Evolutionary conservation across 2,888 invertebrate genomes (phyloP).

Genomic region (Eupithecia dodoneata): DNA sequence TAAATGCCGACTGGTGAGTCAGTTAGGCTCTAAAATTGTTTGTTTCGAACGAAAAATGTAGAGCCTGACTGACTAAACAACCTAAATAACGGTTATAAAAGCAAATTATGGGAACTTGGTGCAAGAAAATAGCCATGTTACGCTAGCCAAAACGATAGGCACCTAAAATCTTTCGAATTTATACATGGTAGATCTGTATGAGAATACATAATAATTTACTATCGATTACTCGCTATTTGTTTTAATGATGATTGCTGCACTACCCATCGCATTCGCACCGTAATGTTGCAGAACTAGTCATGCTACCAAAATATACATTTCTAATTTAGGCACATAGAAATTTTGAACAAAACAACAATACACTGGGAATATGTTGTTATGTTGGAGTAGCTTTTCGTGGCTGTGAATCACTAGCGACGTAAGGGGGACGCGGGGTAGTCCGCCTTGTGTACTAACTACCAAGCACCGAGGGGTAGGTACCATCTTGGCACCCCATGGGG

Average conservation of each 20-base stretch:
- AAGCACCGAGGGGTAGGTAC: too few species aligned
- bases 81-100: neutral
- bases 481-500: too few species aligned
- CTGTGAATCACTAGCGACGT: neutral
- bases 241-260: constrained; percentile 19
- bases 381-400: neutral
- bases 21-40: neutral
- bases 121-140: neutral
- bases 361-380: neutral
- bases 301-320: constrained; percentile 18
- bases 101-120: neutral
- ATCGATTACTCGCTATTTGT: neutral
- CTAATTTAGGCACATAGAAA: constrained; percentile 1
- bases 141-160: neutral
- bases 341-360: neutral
- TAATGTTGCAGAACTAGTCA: constrained; percentile 10
- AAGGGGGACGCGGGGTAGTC: too few species aligned
- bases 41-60: neutral
- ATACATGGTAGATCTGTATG: too few species aligned
- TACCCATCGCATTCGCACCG: constrained; percentile 9
- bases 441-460: too few species aligned
- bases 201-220: too few species aligned
- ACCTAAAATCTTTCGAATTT: neutral
- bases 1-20: neutral
- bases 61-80: neutral